A percentile compares a stretch with the other conserved stretches of the same genome.
phyloP scores from a whole-genome alignment of 2,113 vertebrate species.

The Cranoglanis bouderius region DNA sequence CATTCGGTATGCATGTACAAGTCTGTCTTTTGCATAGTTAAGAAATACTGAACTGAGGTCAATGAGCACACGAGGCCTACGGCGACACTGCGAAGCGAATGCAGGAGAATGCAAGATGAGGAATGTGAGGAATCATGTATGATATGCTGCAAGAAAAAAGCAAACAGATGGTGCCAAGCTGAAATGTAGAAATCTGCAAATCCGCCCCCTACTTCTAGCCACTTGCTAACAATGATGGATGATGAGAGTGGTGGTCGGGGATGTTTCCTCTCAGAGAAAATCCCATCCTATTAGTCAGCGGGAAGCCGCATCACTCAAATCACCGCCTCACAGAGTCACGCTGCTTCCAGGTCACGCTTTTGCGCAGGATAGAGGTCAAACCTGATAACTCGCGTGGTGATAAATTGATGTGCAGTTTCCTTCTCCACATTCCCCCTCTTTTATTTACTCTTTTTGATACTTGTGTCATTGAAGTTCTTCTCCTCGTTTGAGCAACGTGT shows the following conservation, averaged over 20 bases:
- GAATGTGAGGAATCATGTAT: conserved; percentile 34
- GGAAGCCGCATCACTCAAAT: conserved; percentile 23
- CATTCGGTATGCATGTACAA: neutral
- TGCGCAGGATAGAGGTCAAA: neutral
- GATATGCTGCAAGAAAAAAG: conserved; percentile 27
- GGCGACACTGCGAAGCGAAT: neutral
- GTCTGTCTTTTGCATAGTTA: neutral
- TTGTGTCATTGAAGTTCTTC: conserved; percentile 19
- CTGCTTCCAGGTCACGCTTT: conserved; percentile 31
- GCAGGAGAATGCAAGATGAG: conserved; percentile 6
- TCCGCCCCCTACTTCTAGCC: conserved; percentile 30
- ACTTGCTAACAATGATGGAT: conserved; percentile 52
- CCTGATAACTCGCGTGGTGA: neutral
- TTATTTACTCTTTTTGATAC: neutral
- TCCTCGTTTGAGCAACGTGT: conserved; percentile 25
- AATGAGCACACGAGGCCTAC: conserved; percentile 15
- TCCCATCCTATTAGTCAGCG: conserved; percentile 33
- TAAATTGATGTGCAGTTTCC: neutral
- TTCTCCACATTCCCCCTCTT: neutral
- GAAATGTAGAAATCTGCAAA: conserved; percentile 16
- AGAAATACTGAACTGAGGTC: conserved; percentile 5
- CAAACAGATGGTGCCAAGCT: conserved; percentile 40
- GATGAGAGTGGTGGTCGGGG: conserved; percentile 32
- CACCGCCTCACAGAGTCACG: neutral
- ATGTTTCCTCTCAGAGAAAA: conserved; percentile 49